Base-by-base conservation (phyloP, 1,140 invertebrate genomes). In the Oppia nitens region DNA sequence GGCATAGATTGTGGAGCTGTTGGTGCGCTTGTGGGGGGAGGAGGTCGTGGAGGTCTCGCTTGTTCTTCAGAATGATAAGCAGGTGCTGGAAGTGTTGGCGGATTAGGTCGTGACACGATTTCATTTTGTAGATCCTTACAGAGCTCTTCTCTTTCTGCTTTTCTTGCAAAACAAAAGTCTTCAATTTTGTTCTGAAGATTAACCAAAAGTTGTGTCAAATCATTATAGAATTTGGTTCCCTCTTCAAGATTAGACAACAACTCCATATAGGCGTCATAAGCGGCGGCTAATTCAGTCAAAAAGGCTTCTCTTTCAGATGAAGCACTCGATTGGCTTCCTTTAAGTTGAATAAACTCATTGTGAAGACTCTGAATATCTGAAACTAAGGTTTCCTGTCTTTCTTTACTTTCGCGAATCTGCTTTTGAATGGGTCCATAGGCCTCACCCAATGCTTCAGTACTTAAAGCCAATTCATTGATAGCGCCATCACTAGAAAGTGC, bases 181-280 rank as follows among this genome's bases (percentile, higher is more conserved):
- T 83, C 84, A 65, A 98, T 86, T 75, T 98, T 98, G 71, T 88
- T 94, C 78, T 99, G 96, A 71, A 96, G 92, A 27, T 83, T 82
- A 4, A 98, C 80, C 66, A 99, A 74, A 60, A 98, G 71, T 78
- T 94, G 76, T 1, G 94, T 98, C 60, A 99, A 77, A 73, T 98
- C 92, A 73, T 96, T 97, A 74, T 98, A 98, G 75, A 98, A 98
- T 76, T 97, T 97, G 14, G 84, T 84, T 59, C 93, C 94, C 77
- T 98, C 94, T 65, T 84, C 78, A 50, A 98, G 74, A 75, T 98
- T 96, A 64, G 78, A 81, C 59, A 83, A 81, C 23, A 98, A 76
- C 71, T 96, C 90, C 65, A 83, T 83, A 73, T 84, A 98, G 61
- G 83, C 83, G 74, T 96, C 94, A 72, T 87, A 83, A 20, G 90